Evolutionary conservation across 1,140 invertebrate species (phyloP), one percentile per base, ranked within the genome.

Genomic region (Berghia stephanieae): DNA sequence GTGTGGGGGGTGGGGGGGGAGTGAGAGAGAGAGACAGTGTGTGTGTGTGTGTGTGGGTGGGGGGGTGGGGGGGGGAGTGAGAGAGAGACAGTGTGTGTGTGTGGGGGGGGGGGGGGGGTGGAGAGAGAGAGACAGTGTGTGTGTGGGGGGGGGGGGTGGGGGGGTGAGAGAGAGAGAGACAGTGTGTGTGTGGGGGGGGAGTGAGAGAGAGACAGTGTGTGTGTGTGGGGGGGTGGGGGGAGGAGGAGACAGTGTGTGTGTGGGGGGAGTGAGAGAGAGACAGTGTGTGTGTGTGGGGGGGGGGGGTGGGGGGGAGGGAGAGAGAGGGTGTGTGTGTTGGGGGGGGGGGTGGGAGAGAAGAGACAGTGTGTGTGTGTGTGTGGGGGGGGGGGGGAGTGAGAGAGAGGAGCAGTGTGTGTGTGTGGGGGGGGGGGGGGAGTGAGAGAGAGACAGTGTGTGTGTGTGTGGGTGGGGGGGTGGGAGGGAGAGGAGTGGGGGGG

Each of bases 111-210:
- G 5, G 34, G 5, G 24, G 55, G 3, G 24, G 24, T 21, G 1
- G 55, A 27, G 60, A 66, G 21, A 27, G 60, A 66, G n/a, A 66
- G 4, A 6, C 31, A 66, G 0, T n/a, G n/a, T n/a, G n/a, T n/a
- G n/a, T n/a, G n/a, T n/a, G 40, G n/a, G 40, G 0, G 40, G n/a
- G 40, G 0, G 40, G n/a, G 40, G 0, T 36, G n/a, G 40, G 0
- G 40, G n/a, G 40, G 0, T 36, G 60, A 66, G 60, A 66, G 60
- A 66, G 60, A 66, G 60, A 66, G 60, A 66, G 60, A 66, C 31
- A 66, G 60, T 27, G 60, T 36, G 60, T 36, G 60, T 4, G 63
- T 4, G 27, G 18, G 40, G n/a, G 40, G 21, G 40, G 60, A 66
- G 21, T 36, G 3, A 66, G 21, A 66, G 60, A 66, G 24, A 66